These are phyloP conservation scores for Euura saliciscinereae DNA, from an alignment of 1,140 invertebrate species.

Conservation along the genomic window DNA sequence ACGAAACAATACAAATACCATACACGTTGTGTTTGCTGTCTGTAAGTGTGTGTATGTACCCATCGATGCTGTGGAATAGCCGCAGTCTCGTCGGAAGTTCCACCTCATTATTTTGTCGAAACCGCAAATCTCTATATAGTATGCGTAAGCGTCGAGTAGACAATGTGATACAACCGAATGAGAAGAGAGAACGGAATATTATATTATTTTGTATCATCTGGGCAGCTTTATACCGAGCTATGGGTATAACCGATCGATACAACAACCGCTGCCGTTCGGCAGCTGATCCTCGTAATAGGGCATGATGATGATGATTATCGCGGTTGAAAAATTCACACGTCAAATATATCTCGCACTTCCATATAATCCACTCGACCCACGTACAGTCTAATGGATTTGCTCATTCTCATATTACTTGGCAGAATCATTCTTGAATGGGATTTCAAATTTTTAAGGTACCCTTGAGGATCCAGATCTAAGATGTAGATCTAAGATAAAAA, in stretches of 20 bases:
- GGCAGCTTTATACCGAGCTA: background rate
- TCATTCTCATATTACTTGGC: too few species aligned
- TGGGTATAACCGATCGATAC: background rate
- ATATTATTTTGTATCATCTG: too few species aligned
- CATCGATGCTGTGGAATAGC: background rate
- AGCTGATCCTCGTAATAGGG: background rate
- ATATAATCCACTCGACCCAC: too few species aligned
- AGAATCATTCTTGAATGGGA: too few species aligned
- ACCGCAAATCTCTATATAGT: background rate
- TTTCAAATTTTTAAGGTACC: too few species aligned
- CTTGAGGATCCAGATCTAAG: too few species aligned
- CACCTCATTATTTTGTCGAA: slow-evolving; percentile 5
- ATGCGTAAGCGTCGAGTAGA: background rate
- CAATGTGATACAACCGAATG: too few species aligned
- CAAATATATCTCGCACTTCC: background rate
- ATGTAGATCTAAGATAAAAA: too few species aligned
- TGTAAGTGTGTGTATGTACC: background rate
- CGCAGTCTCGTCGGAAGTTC: background rate
- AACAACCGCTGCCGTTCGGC: background rate
- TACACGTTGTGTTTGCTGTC: background rate
- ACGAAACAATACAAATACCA: background rate
- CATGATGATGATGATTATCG: background rate
- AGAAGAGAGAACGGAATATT: too few species aligned
- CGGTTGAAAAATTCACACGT: slow-evolving; percentile 7
- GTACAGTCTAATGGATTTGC: too few species aligned